These are phyloP conservation scores for Notamacropus eugenii DNA, from an alignment of 2,797 vertebrate genomes.

Conservation along the genomic window DNA sequence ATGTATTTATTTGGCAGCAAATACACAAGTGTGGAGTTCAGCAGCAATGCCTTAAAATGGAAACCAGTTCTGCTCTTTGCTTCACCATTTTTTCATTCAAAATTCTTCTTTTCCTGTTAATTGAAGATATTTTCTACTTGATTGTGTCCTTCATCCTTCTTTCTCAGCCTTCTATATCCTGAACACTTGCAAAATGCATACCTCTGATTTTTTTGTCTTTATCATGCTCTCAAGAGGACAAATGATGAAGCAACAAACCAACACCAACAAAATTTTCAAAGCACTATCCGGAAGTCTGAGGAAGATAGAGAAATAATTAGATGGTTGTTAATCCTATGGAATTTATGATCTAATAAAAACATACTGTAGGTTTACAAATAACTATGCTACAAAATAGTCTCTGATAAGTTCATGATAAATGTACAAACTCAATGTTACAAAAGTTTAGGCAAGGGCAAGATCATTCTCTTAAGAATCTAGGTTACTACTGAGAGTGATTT, in stretches of 20 bases:
- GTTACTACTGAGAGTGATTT: constrained; percentile 20
- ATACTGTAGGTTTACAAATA: neutral
- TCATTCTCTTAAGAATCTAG: neutral
- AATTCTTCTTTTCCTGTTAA: neutral
- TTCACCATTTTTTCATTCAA: neutral
- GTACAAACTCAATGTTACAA: neutral
- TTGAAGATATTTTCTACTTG: neutral
- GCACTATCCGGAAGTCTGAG: neutral
- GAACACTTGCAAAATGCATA: neutral
- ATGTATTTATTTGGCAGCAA: neutral
- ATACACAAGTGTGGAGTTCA: neutral
- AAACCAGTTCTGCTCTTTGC: neutral
- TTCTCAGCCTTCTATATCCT: neutral
- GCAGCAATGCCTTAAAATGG: neutral
- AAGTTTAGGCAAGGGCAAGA: neutral
- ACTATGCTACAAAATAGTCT: neutral
- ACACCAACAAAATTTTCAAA: neutral
- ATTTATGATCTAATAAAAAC: neutral
- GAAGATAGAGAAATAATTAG: neutral
- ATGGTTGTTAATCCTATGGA: neutral
- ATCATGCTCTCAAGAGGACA: neutral
- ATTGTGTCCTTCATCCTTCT: too few species aligned
- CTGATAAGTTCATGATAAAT: neutral
- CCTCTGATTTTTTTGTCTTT: neutral
- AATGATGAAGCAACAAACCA: neutral